These are phyloP conservation scores for Ormia ochracea DNA, from an alignment of 2,888 invertebrate genomes.

Conservation along the genomic window DNA sequence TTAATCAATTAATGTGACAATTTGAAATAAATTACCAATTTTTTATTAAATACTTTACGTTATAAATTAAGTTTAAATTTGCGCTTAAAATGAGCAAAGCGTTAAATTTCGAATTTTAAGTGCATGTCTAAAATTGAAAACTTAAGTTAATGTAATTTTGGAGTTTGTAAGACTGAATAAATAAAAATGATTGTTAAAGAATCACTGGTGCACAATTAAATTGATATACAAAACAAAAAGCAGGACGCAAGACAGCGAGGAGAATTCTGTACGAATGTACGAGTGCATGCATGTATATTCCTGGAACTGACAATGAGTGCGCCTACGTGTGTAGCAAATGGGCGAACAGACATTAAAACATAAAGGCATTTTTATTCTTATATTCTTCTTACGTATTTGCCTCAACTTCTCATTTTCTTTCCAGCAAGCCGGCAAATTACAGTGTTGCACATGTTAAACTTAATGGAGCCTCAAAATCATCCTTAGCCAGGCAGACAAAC, in stretches of 20 bases:
- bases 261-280: background rate
- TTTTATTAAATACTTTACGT: too few species aligned
- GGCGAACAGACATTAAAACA: constrained; percentile 47
- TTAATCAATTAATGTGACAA: too few species aligned
- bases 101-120: too few species aligned
- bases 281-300: constrained; percentile 48
- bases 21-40: too few species aligned
- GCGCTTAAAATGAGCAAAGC: too few species aligned
- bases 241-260: background rate
- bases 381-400: background rate
- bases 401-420: constrained; percentile 15
- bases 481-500: background rate
- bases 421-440: constrained; percentile 60
- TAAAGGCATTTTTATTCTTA: constrained; percentile 28
- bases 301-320: constrained; percentile 64
- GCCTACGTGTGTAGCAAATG: constrained; percentile 63
- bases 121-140: too few species aligned
- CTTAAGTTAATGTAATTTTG: too few species aligned
- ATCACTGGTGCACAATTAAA: background rate
- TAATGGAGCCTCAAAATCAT: constrained; percentile 54
- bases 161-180: too few species aligned
- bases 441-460: constrained; percentile 63
- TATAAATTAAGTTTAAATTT: too few species aligned
- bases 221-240: background rate
- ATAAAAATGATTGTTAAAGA: constrained; percentile 3